Percentiles rank a stretch among this genome's conserved stretches.
Evolutionary conservation across 2,113 vertebrate species (phyloP).

Genomic region (Apteryx owenii): DNA sequence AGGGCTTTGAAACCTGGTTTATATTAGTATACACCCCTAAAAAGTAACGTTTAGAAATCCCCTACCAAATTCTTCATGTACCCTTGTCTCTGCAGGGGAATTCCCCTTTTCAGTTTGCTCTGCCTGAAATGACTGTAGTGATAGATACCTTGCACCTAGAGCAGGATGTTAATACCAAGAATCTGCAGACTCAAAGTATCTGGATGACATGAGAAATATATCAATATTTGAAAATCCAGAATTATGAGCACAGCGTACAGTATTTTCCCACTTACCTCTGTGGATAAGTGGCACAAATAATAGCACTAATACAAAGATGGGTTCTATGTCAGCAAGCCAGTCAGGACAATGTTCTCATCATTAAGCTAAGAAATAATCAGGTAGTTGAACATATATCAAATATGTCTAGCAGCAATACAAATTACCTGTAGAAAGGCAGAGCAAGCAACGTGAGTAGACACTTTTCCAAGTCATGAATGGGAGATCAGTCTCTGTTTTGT

Average conservation of each 20-base stretch:
- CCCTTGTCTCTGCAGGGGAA: background rate
- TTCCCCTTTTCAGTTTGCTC: background rate
- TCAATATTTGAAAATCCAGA: background rate
- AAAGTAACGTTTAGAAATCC: background rate
- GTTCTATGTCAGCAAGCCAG: background rate
- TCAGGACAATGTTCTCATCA: background rate
- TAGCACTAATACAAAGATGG: background rate
- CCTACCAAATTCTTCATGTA: background rate
- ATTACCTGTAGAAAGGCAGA: background rate
- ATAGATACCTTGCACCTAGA: background rate
- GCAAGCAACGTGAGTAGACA: background rate
- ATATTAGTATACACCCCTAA: background rate
- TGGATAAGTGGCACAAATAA: background rate
- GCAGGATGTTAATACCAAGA: background rate
- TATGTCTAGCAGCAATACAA: background rate
- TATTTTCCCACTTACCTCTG: background rate
- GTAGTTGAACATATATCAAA: background rate
- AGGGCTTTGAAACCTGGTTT: background rate
- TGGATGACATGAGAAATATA: background rate
- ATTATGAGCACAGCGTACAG: fast-evolving
- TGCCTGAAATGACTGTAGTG: background rate
- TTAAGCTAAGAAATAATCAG: background rate
- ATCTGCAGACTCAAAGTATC: background rate
- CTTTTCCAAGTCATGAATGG: background rate
- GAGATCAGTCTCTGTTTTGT: background rate